Evolutionary conservation across 2,113 vertebrate species (phyloP).

Genomic region (Malurus cyaneus): DNA sequence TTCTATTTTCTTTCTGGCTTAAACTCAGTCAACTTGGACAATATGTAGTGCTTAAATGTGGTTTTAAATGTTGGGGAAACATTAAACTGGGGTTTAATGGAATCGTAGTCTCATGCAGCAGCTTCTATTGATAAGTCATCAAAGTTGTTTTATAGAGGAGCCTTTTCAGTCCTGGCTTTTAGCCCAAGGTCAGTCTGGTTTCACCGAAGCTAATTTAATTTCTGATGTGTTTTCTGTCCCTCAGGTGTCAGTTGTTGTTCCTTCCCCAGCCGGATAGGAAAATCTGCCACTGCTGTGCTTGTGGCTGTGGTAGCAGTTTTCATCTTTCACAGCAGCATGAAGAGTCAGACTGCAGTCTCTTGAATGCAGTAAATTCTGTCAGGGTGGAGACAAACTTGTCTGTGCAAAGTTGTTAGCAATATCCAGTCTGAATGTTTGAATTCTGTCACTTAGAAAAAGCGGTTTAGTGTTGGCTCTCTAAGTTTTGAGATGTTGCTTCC

Average conservation of each 20-base stretch:
- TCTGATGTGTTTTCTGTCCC: constrained; percentile 1
- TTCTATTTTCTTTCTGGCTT: not conserved
- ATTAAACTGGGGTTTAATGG: not conserved
- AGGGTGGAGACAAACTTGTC: not conserved
- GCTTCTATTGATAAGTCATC: constrained; percentile 11
- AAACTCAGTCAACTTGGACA: not conserved
- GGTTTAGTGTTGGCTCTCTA: not conserved
- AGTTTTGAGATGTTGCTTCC: not conserved
- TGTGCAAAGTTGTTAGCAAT: not conserved
- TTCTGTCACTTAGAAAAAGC: not conserved
- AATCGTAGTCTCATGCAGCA: not conserved
- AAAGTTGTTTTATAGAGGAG: constrained; percentile 8
- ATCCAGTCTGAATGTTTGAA: not conserved
- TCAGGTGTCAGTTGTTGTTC: constrained; percentile 9
- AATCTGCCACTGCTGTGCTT: not conserved
- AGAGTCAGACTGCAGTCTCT: constrained; percentile 39
- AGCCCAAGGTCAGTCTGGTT: not conserved
- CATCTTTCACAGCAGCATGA: not conserved
- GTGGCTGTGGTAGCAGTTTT: constrained; percentile 27
- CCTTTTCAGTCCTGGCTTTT: constrained; percentile 10
- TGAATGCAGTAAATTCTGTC: constrained; percentile 22
- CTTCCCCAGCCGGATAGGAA: not conserved
- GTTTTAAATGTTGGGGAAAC: constrained; percentile 10
- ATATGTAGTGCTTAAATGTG: not conserved
- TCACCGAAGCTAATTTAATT: constrained; percentile 9